A percentile compares a stretch with the other conserved stretches of the same genome.
Evolutionary conservation across 2,888 invertebrate species (phyloP).

Genomic region (Polylopha cassiicola): DNA sequence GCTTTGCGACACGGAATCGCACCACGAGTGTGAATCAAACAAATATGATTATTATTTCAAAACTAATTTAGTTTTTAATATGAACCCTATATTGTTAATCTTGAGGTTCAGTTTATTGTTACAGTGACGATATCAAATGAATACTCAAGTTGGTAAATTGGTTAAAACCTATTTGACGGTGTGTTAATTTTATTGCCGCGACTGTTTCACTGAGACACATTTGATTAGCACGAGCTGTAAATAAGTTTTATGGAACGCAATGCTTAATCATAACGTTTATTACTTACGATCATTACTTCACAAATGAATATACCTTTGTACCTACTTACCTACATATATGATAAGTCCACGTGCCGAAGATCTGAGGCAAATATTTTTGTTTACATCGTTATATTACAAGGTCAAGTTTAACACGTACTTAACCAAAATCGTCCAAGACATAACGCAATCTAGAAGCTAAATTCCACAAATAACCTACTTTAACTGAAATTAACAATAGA

Average conservation of each 20-base stretch:
- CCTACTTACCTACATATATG: no score
- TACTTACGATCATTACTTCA: no score
- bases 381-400: no score
- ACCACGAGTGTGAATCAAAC: conserved; percentile 24
- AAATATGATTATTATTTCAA: conserved; percentile 3
- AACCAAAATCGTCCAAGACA: no score
- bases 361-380: no score
- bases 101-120: neutral
- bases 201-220: conserved; percentile 8
- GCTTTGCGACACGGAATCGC: conserved; percentile 51
- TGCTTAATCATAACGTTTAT: no score
- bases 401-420: no score
- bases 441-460: no score
- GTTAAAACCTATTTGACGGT: conserved; percentile 7
- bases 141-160: no score
- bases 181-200: conserved; percentile 8
- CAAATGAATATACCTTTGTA: no score
- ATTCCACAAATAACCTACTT: conserved; percentile 19
- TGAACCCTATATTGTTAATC: neutral
- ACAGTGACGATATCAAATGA: neutral
- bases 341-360: no score
- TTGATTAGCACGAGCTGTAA: neutral
- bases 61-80: neutral
- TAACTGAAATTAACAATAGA: no score
- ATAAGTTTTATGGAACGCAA: conserved; percentile 4